phyloP scores from a whole-genome alignment of 1,140 invertebrate species.

The Proctacanthus coquilletti region DNA sequence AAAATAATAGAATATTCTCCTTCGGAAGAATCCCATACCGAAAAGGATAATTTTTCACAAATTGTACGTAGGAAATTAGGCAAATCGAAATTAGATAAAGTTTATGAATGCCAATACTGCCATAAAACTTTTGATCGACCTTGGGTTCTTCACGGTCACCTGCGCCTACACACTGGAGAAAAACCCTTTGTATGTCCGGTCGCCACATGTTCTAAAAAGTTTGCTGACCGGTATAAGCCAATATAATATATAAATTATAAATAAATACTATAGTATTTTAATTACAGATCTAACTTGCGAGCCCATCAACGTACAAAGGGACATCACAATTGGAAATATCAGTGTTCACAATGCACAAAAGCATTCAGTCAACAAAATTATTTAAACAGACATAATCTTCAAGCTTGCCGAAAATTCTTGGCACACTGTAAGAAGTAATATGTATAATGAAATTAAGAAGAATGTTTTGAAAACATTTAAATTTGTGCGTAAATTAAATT shows the following conservation, averaged over 20 bases:
- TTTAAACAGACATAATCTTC: constrained; percentile 50
- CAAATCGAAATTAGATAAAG: too few relatives aligned
- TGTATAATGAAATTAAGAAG: too few relatives aligned
- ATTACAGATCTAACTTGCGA: constrained; percentile 45
- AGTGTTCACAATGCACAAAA: constrained; percentile 46
- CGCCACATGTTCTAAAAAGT: constrained; percentile 44
- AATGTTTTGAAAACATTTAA: too few relatives aligned
- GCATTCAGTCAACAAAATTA: constrained; percentile 59
- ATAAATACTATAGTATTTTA: constrained; percentile 4
- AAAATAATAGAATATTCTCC: background rate
- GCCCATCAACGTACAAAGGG: constrained; percentile 52
- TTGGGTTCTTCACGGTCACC: constrained; percentile 54
- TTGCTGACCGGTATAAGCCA: constrained; percentile 48
- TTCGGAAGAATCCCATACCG: background rate
- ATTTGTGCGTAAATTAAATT: too few relatives aligned
- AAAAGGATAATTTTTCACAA: background rate
- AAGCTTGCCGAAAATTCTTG: constrained; percentile 48
- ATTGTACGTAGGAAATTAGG: too few relatives aligned
- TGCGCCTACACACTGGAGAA: constrained; percentile 51
- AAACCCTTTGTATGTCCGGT: constrained; percentile 48
- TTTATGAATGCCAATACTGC: constrained; percentile 35
- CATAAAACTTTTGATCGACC: constrained; percentile 41
- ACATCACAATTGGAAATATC: constrained; percentile 52
- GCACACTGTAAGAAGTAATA: constrained; percentile 1
- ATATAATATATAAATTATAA: background rate